Percentiles rank a stretch among this genome's conserved stretches.
phyloP scores from a whole-genome alignment of 2,797 vertebrate genomes.

The Sternotherus odoratus region DNA sequence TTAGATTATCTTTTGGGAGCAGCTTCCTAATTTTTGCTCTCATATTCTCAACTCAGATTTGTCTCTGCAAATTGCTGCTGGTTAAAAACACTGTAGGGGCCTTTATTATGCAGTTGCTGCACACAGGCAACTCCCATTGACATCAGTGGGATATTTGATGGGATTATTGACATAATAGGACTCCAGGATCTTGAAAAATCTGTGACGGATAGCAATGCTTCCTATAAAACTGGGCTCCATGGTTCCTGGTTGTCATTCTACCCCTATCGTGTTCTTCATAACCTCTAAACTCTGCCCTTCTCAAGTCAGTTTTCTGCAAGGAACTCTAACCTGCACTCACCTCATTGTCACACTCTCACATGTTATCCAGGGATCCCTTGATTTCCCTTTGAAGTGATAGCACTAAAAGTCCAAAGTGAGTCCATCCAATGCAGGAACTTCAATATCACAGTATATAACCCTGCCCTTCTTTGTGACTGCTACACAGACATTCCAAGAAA shows the following conservation, averaged over 20 bases:
- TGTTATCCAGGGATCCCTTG: background rate
- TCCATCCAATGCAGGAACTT: background rate
- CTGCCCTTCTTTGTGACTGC: background rate
- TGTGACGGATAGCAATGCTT: background rate
- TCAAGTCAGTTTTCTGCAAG: background rate
- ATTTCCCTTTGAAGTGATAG: background rate
- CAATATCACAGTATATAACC: background rate
- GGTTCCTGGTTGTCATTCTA: background rate
- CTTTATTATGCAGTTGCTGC: constrained; percentile 15
- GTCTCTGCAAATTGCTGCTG: background rate
- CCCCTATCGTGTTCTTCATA: background rate
- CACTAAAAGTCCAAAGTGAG: background rate
- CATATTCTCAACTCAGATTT: constrained; percentile 8
- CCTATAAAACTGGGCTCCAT: background rate
- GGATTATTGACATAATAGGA: background rate
- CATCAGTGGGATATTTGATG: background rate
- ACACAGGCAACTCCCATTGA: constrained; percentile 4
- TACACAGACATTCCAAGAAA: background rate
- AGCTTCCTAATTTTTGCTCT: constrained; percentile 6
- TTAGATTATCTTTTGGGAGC: constrained; percentile 24
- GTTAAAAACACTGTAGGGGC: constrained; percentile 9
- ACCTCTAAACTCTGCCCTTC: background rate
- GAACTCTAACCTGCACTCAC: background rate
- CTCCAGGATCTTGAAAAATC: background rate
- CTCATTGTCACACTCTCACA: background rate